Evolutionary conservation across 2,888 invertebrate species (phyloP).

Genomic region (Epistrophe eligans): DNA sequence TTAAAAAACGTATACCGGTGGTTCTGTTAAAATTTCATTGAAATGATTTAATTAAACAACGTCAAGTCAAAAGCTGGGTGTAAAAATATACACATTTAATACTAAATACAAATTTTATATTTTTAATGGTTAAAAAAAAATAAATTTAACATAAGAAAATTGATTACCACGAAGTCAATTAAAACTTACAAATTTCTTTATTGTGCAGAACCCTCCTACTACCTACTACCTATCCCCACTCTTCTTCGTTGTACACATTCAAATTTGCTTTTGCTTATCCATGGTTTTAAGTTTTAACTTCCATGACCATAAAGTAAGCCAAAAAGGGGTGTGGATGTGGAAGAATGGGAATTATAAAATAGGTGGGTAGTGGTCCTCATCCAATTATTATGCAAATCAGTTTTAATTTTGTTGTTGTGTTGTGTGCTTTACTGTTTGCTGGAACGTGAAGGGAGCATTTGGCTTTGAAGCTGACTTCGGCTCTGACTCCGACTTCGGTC

Average conservation of each 20-base stretch:
- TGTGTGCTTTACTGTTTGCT: slow-evolving; percentile 10
- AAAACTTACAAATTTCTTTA: slow-evolving; percentile 72
- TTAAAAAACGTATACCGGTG: not conserved
- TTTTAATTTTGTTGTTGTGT: slow-evolving; percentile 61
- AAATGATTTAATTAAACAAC: slow-evolving; percentile 15
- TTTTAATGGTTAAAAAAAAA: not conserved
- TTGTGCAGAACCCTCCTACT: slow-evolving; percentile 13
- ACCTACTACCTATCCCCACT: not conserved
- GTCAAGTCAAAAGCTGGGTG: not conserved
- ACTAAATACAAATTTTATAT: not conserved
- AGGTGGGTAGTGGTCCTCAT: slow-evolving; percentile 62
- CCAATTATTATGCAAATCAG: slow-evolving; percentile 76
- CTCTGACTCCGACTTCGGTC: not conserved
- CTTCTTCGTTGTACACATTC: not conserved
- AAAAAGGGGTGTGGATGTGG: slow-evolving; percentile 4
- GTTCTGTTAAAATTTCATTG: slow-evolving; percentile 2
- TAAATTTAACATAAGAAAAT: not conserved
- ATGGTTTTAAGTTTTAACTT: slow-evolving; percentile 5
- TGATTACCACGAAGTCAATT: slow-evolving; percentile 61
- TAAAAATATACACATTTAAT: not conserved
- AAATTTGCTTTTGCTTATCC: slow-evolving; percentile 30
- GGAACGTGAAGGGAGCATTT: slow-evolving; percentile 5
- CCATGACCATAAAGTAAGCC: slow-evolving; percentile 14
- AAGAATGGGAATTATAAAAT: not conserved
- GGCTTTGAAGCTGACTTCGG: not conserved